Evolutionary conservation across 1,140 invertebrate genomes (phyloP).

Genomic region (Teleogryllus occipitalis): DNA sequence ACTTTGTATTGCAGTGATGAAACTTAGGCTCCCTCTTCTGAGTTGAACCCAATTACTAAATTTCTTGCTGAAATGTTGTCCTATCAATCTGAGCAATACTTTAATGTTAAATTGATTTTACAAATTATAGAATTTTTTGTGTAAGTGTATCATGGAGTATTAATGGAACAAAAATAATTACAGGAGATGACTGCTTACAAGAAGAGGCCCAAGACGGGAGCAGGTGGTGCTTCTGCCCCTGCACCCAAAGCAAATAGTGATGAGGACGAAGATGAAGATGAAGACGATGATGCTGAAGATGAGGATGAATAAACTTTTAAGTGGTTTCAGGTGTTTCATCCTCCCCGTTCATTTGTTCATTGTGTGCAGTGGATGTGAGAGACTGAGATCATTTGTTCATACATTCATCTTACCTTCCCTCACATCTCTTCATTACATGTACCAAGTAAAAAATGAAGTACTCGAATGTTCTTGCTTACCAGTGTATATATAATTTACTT

Average conservation of each 20-base stretch:
- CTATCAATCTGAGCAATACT: background rate
- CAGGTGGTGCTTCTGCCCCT: conserved; percentile 38
- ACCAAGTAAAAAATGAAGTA: conserved; percentile 12
- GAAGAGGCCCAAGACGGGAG: conserved; percentile 53
- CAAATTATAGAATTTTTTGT: no score
- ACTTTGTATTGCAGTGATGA: background rate
- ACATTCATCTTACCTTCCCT: conserved; percentile 36
- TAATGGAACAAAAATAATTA: background rate
- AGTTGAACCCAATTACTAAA: background rate
- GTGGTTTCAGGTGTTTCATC: conserved; percentile 28
- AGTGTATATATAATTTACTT: conserved; percentile 17
- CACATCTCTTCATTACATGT: conserved; percentile 10
- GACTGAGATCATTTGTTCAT: conserved; percentile 36
- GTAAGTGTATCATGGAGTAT: background rate
- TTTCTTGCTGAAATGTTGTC: background rate
- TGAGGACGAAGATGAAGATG: conserved; percentile 47
- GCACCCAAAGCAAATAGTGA: conserved; percentile 49
- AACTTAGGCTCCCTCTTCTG: background rate
- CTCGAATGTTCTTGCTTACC: conserved; percentile 8
- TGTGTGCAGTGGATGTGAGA: conserved; percentile 37
- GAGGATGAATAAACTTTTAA: conserved; percentile 37
- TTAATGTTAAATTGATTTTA: no score
- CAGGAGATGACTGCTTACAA: conserved; percentile 75
- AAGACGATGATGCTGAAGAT: conserved; percentile 42
- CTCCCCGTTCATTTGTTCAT: conserved; percentile 44